Base-by-base conservation (phyloP, 37 sponge, comb jelly and placozoan genomes). In the Geodia barretti region DNA sequence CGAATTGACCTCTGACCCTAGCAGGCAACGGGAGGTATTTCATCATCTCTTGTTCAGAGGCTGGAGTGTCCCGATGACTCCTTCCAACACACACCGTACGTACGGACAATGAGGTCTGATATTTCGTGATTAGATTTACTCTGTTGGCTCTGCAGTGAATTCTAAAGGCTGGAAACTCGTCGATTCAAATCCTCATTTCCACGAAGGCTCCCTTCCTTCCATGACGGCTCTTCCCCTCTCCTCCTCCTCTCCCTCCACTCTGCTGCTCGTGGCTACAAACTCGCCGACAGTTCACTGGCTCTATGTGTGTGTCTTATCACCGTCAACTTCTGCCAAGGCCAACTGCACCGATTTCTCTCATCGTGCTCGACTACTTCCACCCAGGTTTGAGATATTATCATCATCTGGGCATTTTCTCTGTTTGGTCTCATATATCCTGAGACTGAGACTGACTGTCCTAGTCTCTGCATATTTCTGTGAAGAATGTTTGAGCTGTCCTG, bases 41-140 rank as follows among this genome's bases (percentile, higher is more conserved):
- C 39, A 23, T 1, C 72, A 84, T 59, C 42, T 71, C 63, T 64
- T 84, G 7, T 35, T 38, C 7, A 33, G 34, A 11, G 85, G 85
- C 4, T 47, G 60, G 24, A 69, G 70, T 28, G 60, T 77, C 31
- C 78, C 78, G 33, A 37, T 70, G 5, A 36, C 36, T 36, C 54
- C 54, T 47, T 7, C 14, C 54, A 7, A 47, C 54, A 47, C 54
- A 47, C 7, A 7, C 14, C 7, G 54, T 47, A n/a, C n/a, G n/a
- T n/a, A n/a, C n/a, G n/a, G n/a, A n/a, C n/a, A n/a, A n/a, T n/a
- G n/a, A n/a, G n/a, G n/a, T n/a, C n/a, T n/a, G n/a, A n/a, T n/a
- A n/a, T n/a, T n/a, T n/a, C n/a, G n/a, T n/a, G n/a, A n/a, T n/a
- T n/a, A n/a, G n/a, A n/a, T n/a, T n/a, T n/a, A n/a, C n/a, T n/a